Conservation (phyloP, 53 echinoderm and acorn worm genomes). For the Holothuria leucospilota region DNA sequence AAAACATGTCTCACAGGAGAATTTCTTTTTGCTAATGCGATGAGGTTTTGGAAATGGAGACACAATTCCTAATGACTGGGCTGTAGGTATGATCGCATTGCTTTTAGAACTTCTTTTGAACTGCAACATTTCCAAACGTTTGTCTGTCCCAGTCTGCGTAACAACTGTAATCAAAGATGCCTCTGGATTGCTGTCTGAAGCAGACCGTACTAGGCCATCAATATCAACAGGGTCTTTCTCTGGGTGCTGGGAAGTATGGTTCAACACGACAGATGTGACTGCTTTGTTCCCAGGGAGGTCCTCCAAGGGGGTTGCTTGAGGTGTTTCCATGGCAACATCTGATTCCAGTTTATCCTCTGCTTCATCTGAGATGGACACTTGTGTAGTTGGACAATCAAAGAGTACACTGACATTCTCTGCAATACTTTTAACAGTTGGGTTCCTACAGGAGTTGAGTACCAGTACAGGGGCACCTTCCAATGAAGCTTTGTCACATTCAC, state of each 20-base stretch:
- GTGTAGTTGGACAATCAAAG: too few relatives aligned
- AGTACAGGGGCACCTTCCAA: too few relatives aligned
- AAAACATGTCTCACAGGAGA: conserved; percentile 72
- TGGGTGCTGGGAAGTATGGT: not conserved
- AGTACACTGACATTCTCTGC: too few relatives aligned
- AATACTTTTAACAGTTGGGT: too few relatives aligned
- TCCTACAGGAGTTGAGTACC: too few relatives aligned
- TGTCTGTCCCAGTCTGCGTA: conserved; percentile 69
- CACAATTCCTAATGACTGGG: conserved; percentile 84
- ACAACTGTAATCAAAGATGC: conserved; percentile 91
- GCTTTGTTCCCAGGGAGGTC: not conserved
- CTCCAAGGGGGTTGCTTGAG: not conserved
- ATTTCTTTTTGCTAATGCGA: conserved; percentile 69
- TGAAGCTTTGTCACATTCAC: too few relatives aligned
- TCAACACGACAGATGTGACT: not conserved
- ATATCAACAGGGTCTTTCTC: conserved; percentile 65
- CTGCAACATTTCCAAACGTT: conserved; percentile 77
- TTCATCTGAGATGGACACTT: too few relatives aligned
- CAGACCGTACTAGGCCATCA: conserved; percentile 77
- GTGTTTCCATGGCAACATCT: not conserved
- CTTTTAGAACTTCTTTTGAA: conserved; percentile 89
- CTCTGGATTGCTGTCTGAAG: conserved; percentile 81
- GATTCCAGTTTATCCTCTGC: not conserved
- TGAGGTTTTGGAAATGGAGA: conserved; percentile 74
- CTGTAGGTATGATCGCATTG: conserved; percentile 90